These are phyloP conservation scores for Tetragonula clypearis DNA, from an alignment of 1,140 invertebrate genomes.

Conservation along the genomic window DNA sequence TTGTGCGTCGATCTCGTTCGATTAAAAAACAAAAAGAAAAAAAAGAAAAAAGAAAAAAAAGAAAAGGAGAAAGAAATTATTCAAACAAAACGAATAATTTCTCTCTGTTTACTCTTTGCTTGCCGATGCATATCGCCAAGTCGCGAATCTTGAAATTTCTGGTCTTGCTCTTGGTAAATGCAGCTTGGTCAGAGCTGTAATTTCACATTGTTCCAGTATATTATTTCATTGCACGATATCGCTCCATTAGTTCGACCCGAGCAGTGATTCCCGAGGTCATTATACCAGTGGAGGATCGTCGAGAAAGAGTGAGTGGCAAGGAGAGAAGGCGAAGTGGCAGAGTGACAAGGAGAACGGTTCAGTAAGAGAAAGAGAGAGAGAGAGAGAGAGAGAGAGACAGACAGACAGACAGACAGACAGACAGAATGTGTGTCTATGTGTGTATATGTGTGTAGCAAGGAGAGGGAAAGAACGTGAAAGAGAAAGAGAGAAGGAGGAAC, in stretches of 20 bases:
- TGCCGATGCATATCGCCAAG: neutral
- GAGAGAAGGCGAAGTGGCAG: slow-evolving; percentile 7
- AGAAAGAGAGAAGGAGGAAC: slow-evolving; percentile 33
- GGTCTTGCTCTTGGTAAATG: neutral
- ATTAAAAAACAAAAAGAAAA: neutral
- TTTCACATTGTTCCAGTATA: slow-evolving; percentile 51
- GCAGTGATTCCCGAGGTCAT: slow-evolving; percentile 46
- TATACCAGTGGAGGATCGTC: slow-evolving; percentile 34
- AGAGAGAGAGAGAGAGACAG: neutral
- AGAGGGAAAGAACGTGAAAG: slow-evolving; percentile 33
- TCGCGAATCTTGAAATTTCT: slow-evolving; percentile 31
- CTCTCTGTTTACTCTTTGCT: neutral
- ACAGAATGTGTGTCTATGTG: no score
- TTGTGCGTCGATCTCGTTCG: neutral
- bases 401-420: no score
- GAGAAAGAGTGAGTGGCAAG: slow-evolving; percentile 28
- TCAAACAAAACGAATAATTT: no score
- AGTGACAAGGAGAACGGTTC: neutral
- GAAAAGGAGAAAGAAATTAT: neutral
- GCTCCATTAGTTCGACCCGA: slow-evolving; percentile 56
- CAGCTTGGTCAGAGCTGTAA: slow-evolving; percentile 17
- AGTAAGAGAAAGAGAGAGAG: neutral
- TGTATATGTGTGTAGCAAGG: no score
- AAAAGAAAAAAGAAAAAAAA: no score
- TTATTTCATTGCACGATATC: slow-evolving; percentile 56